Base-by-base conservation (phyloP, 1,140 invertebrate genomes). In the Brachystomella parvula region DNA sequence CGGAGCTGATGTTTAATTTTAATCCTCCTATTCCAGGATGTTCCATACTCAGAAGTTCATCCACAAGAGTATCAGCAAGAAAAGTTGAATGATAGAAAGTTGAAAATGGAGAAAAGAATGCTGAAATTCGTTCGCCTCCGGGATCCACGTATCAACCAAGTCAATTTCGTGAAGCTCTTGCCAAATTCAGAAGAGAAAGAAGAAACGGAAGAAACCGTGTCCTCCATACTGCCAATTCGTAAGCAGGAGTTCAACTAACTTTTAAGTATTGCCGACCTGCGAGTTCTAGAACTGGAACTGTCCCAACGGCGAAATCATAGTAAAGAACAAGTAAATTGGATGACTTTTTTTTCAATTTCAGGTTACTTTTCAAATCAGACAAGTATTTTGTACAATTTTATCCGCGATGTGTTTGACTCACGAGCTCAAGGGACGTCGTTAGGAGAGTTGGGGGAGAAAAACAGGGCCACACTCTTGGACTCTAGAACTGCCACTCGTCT, bases 31-130 rank as follows among this genome's bases (percentile, higher is more conserved):
- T 60, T 60, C 6, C 30, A 60, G 30, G 30, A 26, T 15, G 58
- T 12, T 15, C 32, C 29, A 0, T 29, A 39, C 17, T 17, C 32
- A 0, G 31, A 26, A 28, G 19, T 58, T 2, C 39, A 49, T 56
- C 65, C 65, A n/a, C 21, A 67, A 21, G 19, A 29, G 30, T 67
- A 56, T 21, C 29, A 56, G 35, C 33, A 33, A 2, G 47, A 29
- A 17, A 67, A 49, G 21, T 6, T 29, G 2, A 31, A 30, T 35
- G 31, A 44, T 19, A 67, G 53, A 24, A 33, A 31, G 15, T 59
- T 29, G 6, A 67, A 31, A 29, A 24, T 67, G 24, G 47, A 19
- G 1, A 61, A 67, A 47, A n/a, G 60, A 33, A 56, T 39, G 30
- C 24, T 67, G 1, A 61, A 44, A 30, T 30, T 62, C 1, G 1